Evolutionary conservation across 1,140 invertebrate species (phyloP).

Genomic region (Pseudomyrmex gracilis): DNA sequence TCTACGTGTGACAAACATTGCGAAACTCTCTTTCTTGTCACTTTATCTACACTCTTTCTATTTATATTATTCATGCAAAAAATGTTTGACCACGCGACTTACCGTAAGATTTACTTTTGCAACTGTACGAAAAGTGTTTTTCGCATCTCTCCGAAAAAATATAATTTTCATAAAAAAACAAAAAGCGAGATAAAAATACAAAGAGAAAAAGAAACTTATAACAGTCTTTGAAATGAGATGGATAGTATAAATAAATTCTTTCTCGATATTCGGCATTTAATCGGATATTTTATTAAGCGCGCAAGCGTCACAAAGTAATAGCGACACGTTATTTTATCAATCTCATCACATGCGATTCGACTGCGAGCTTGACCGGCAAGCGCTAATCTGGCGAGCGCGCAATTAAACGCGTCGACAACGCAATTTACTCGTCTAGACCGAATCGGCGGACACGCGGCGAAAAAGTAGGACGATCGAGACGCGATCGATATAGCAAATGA

Average conservation of each 20-base stretch:
- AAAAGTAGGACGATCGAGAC: slow-evolving; percentile 54
- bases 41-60: too few species aligned
- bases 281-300: slow-evolving; percentile 15
- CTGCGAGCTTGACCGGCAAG: slow-evolving; percentile 29
- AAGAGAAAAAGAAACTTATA: neutral
- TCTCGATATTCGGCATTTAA: neutral
- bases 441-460: neutral
- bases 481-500: slow-evolving; percentile 41
- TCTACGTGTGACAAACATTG: neutral
- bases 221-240: neutral
- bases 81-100: neutral
- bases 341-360: slow-evolving; percentile 19
- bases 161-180: neutral
- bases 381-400: slow-evolving; percentile 26
- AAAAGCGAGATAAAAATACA: neutral
- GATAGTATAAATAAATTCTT: neutral
- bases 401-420: slow-evolving; percentile 60
- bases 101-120: neutral
- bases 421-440: slow-evolving; percentile 52
- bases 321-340: slow-evolving; percentile 35
- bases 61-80: slow-evolving; percentile 5
- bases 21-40: too few species aligned
- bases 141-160: neutral
- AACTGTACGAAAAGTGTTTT: neutral
- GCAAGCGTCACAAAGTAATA: neutral